These are phyloP conservation scores for Ochropleura leucogaster DNA, from an alignment of 2,888 invertebrate genomes.

Conservation along the genomic window DNA sequence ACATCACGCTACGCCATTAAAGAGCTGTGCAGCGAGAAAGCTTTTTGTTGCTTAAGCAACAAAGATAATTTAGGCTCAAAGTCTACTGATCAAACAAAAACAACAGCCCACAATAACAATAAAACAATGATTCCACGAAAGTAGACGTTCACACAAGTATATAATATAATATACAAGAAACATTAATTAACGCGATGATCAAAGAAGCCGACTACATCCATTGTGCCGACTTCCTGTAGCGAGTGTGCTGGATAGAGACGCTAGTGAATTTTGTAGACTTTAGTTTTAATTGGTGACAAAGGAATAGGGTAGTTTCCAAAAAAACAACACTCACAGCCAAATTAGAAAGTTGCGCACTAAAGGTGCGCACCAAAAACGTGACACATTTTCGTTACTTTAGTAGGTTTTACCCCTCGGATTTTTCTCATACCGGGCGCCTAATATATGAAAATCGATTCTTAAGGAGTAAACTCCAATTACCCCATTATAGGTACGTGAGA, in stretches of 20 bases:
- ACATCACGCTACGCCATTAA: too few species aligned
- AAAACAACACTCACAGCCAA: too few species aligned
- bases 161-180: slow-evolving; percentile 50
- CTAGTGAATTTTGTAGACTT: slow-evolving; percentile 55
- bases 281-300: slow-evolving; percentile 18
- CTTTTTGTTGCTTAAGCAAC: not conserved
- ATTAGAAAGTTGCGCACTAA: too few species aligned
- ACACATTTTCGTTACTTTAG: too few species aligned
- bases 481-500: too few species aligned
- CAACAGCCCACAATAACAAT: slow-evolving; percentile 18
- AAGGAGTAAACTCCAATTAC: too few species aligned
- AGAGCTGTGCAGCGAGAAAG: too few species aligned
- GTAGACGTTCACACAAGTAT: slow-evolving; percentile 30
- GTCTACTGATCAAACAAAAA: slow-evolving; percentile 2
- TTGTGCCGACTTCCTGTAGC: slow-evolving; percentile 85
- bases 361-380: too few species aligned
- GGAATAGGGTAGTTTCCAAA: too few species aligned
- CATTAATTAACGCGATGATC: slow-evolving; percentile 87
- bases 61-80: not conserved
- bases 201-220: slow-evolving; percentile 84
- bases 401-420: too few species aligned
- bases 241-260: slow-evolving; percentile 53
- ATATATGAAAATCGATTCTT: too few species aligned
- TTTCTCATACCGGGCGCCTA: too few species aligned
- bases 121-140: slow-evolving; percentile 53